Evolutionary conservation across 2,797 vertebrate species (phyloP).

Genomic region (Helicolenus hilgendorfi): DNA sequence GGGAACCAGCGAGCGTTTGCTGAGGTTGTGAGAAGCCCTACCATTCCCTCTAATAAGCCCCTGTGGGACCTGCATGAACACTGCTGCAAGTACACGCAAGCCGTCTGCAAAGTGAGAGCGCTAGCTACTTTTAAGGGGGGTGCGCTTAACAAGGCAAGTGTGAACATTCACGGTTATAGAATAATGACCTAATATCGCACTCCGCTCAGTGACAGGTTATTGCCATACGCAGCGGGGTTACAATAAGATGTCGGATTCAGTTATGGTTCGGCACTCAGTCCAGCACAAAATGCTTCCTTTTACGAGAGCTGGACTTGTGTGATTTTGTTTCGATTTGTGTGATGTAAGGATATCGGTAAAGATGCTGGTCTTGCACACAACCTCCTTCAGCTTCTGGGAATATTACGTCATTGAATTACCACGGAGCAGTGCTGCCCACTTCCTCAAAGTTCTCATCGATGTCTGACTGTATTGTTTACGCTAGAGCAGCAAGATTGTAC

Average conservation of each 20-base stretch:
- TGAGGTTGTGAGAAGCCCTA: constrained; percentile 77
- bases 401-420: constrained; percentile 19
- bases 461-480: not conserved
- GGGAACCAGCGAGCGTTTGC: constrained; percentile 61
- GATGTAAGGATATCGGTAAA: not conserved
- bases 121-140: constrained; percentile 52
- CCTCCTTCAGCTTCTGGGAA: not conserved
- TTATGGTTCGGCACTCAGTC: constrained; percentile 14
- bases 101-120: constrained; percentile 70
- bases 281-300: constrained; percentile 28
- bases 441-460: not conserved
- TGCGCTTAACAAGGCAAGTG: constrained; percentile 73
- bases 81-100: constrained; percentile 76
- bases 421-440: not conserved
- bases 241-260: constrained; percentile 60
- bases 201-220: constrained; percentile 57
- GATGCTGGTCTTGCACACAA: constrained; percentile 1
- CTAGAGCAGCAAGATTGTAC: not conserved
- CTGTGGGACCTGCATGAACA: constrained; percentile 77
- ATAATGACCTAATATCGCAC: constrained; percentile 74
- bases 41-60: constrained; percentile 85
- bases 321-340: not conserved
- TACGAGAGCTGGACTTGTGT: not conserved
- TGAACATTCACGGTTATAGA: constrained; percentile 75
- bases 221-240: constrained; percentile 43